phyloP scores from a whole-genome alignment of 2,888 invertebrate species.

The Eulithis prunata region DNA sequence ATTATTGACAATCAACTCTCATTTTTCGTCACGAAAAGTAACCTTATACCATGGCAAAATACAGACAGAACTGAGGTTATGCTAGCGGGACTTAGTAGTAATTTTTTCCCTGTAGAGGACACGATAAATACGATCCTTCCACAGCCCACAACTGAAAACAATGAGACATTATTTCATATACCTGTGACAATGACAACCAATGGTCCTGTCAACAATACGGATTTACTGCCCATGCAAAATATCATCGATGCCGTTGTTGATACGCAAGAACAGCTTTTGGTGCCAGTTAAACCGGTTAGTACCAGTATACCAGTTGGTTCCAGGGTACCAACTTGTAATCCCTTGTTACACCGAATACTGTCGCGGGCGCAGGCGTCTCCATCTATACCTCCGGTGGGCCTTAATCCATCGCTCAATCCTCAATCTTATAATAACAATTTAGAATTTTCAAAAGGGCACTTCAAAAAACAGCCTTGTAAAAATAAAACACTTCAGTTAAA shows the following conservation, averaged over 20 bases:
- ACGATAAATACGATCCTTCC: neutral
- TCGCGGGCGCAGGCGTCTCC: neutral
- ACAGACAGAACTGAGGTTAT: neutral
- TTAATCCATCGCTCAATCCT: no score
- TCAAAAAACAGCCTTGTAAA: neutral
- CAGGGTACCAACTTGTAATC: neutral
- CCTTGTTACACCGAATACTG: slow-evolving; percentile 11
- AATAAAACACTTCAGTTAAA: neutral
- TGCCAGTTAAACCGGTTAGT: no score
- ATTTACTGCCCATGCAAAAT: neutral
- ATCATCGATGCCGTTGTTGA: neutral
- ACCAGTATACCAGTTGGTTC: no score
- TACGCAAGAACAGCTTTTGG: no score
- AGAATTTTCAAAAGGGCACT: neutral
- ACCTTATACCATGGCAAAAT: neutral
- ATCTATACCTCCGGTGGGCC: neutral
- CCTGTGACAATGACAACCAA: neutral
- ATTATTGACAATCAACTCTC: neutral
- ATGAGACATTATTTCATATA: no score
- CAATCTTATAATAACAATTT: neutral
- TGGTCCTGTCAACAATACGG: neutral
- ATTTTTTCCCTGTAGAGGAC: neutral
- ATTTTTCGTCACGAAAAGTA: neutral
- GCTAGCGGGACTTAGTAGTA: neutral
- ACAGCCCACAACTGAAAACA: neutral